phyloP scores from a whole-genome alignment of 2,888 invertebrate species.

The Melipona bicolor region DNA sequence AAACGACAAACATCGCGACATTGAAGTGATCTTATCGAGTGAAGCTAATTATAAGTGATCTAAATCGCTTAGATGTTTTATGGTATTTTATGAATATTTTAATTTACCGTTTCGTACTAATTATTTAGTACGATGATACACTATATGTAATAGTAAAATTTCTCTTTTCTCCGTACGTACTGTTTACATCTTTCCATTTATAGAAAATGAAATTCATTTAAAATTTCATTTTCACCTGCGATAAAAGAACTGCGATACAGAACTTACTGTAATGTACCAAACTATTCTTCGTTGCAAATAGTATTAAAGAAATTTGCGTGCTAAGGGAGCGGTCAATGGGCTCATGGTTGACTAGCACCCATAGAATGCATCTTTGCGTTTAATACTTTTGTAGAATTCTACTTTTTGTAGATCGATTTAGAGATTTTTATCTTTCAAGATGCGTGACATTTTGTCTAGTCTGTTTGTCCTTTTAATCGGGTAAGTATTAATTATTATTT shows the following conservation, averaged over 20 bases:
- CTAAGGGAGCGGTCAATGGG: conserved; percentile 78
- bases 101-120: conserved; percentile 5
- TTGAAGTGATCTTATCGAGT: conserved; percentile 12
- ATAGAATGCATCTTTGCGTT: conserved; percentile 66
- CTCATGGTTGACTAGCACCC: conserved; percentile 78
- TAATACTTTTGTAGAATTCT: conserved; percentile 29
- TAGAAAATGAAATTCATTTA: neutral
- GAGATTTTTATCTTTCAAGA: conserved; percentile 5
- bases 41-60: neutral
- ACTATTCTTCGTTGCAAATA: conserved; percentile 13
- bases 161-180: too few relatives aligned
- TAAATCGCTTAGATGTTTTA: conserved; percentile 21
- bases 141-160: neutral
- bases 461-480: neutral
- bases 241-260: neutral
- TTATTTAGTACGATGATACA: conserved; percentile 8
- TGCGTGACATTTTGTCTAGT: neutral
- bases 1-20: conserved; percentile 43
- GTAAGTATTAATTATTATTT: conserved; percentile 17
- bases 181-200: too few relatives aligned
- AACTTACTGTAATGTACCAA: neutral
- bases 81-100: neutral
- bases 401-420: neutral
- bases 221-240: neutral
- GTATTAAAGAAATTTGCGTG: conserved; percentile 60